These are phyloP conservation scores for Corythoichthys intestinalis DNA, from an alignment of 2,113 vertebrate species.

Conservation along the genomic window DNA sequence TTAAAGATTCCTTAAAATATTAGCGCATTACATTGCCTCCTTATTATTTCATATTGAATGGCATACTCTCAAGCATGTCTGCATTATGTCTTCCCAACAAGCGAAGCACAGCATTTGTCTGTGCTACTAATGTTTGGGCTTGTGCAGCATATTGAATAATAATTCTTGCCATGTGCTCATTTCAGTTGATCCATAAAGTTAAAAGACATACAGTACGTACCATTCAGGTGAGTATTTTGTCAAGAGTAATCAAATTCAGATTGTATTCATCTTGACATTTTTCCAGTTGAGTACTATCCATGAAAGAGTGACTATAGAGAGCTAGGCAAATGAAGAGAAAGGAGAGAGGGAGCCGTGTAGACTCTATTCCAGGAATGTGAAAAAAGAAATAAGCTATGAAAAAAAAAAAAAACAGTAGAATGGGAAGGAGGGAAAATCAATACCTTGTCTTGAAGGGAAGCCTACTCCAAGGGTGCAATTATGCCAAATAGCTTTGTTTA, in stretches of 20 bases:
- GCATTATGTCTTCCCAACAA: not conserved
- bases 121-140: not conserved
- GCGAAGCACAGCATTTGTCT: not conserved
- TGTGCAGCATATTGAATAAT: not conserved
- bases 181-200: slow-evolving; percentile 12
- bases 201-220: slow-evolving; percentile 25
- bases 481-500: slow-evolving; percentile 72
- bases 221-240: slow-evolving; percentile 57
- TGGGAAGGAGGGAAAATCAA: slow-evolving; percentile 66
- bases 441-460: slow-evolving; percentile 63
- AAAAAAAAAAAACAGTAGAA: slow-evolving; percentile 58
- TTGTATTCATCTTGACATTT: slow-evolving; percentile 61
- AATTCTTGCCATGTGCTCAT: not conserved
- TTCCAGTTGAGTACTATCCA: slow-evolving; percentile 51
- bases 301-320: slow-evolving; percentile 34
- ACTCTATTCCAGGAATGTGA: slow-evolving; percentile 54
- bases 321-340: slow-evolving; percentile 20
- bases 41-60: not conserved
- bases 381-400: slow-evolving; percentile 56
- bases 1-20: not conserved
- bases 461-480: slow-evolving; percentile 72
- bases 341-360: slow-evolving; percentile 18
- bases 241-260: slow-evolving; percentile 55
- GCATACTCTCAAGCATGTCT: not conserved
- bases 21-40: not conserved